Evolutionary conservation across 92 coral and sea anemone species (phyloP).

Genomic region (Epizoanthus rinbou): DNA sequence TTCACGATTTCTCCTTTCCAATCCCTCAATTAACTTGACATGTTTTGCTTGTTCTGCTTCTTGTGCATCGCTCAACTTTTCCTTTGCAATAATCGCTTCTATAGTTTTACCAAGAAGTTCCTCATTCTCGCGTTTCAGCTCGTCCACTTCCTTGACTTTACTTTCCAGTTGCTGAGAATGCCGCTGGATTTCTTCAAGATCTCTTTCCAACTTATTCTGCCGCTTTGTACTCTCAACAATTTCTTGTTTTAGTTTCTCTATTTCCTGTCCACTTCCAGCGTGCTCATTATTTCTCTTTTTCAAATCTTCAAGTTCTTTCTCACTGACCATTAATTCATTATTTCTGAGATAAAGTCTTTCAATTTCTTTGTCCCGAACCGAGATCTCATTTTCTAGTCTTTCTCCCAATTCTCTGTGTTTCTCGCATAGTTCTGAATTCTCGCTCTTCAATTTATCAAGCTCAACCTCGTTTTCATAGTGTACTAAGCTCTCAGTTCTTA

Average conservation of each 20-base stretch:
- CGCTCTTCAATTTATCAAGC: conserved; percentile 49
- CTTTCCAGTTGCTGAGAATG: conserved; percentile 45
- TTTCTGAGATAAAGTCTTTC: conserved; percentile 75
- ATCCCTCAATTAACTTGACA: conserved; percentile 37
- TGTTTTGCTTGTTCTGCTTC: conserved; percentile 54
- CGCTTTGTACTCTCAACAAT: conserved; percentile 18
- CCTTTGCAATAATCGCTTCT: conserved; percentile 47
- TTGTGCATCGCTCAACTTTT: conserved; percentile 37
- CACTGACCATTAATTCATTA: conserved; percentile 56
- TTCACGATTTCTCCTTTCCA: conserved; percentile 49
- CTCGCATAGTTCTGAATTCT: conserved; percentile 47
- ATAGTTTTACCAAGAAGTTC: conserved; percentile 45
- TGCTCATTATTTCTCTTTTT: conserved; percentile 35
- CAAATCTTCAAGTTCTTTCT: conserved; percentile 63
- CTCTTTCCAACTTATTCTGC: conserved; percentile 53
- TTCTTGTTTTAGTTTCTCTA: conserved; percentile 36
- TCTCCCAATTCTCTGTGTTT: conserved; percentile 56
- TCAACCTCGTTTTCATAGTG: conserved; percentile 52
- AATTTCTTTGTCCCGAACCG: conserved; percentile 67
- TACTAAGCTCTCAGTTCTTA: conserved; percentile 29
- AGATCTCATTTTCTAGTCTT: conserved; percentile 48
- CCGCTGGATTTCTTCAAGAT: conserved; percentile 40
- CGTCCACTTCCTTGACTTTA: conserved; percentile 50
- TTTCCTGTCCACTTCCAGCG: conserved; percentile 41
- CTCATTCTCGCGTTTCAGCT: conserved; percentile 45